phyloP scores from a whole-genome alignment of 2,797 vertebrate genomes.

The Protosalanx chinensis region DNA sequence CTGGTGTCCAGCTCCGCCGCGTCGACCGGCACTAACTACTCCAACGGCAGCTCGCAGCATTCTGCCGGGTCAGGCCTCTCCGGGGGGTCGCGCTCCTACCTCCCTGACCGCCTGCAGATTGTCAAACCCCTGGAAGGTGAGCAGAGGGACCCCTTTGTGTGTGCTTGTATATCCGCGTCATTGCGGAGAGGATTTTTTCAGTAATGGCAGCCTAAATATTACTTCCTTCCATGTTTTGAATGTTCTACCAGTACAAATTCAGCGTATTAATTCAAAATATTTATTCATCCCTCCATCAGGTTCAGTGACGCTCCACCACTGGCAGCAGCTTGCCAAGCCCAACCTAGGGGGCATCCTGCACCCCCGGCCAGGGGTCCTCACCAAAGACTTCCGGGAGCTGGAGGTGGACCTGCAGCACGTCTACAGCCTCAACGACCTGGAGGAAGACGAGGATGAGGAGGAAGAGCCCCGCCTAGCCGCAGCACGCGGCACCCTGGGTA shows the following conservation, averaged over 20 bases:
- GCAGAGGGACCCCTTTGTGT: slow-evolving; percentile 10
- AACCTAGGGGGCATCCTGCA: slow-evolving; percentile 81
- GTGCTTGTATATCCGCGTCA: neutral
- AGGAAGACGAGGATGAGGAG: slow-evolving; percentile 83
- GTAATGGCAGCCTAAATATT: no score
- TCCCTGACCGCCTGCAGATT: slow-evolving; percentile 86
- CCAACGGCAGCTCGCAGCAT: slow-evolving; percentile 76
- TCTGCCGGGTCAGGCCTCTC: slow-evolving; percentile 73
- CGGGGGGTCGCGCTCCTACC: slow-evolving; percentile 75
- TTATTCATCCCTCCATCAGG: slow-evolving; percentile 56
- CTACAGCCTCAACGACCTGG: slow-evolving; percentile 84
- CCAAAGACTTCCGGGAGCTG: slow-evolving; percentile 86
- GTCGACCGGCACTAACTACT: slow-evolving; percentile 81
- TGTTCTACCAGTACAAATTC: no score
- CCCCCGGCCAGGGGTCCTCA: slow-evolving; percentile 79
- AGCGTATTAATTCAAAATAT: neutral
- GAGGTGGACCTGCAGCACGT: slow-evolving; percentile 82
- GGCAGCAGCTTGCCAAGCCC: slow-evolving; percentile 87
- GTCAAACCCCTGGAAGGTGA: slow-evolving; percentile 88
- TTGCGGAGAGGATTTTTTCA: neutral
- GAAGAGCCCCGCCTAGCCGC: slow-evolving; percentile 47
- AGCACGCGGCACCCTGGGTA: slow-evolving; percentile 68
- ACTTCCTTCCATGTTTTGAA: no score
- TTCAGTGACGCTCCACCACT: slow-evolving; percentile 83
- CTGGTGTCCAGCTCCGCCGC: slow-evolving; percentile 62